phyloP scores from a whole-genome alignment of 2,888 invertebrate species.

The Sthenelais limicola region DNA sequence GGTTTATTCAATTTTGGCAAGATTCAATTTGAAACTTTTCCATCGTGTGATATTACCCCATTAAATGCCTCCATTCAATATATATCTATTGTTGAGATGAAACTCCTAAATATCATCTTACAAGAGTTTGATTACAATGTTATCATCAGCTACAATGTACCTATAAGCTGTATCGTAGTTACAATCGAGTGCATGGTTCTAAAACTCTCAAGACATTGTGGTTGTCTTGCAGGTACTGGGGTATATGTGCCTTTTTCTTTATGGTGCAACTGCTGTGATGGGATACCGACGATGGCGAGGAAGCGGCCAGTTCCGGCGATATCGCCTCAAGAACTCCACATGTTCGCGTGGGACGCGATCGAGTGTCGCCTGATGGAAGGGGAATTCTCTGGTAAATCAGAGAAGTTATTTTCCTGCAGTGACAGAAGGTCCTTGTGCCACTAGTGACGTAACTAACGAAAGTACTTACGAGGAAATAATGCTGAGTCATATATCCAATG shows the following conservation, averaged over 20 bases:
- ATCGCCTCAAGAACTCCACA: constrained; percentile 42
- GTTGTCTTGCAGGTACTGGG: constrained; percentile 58
- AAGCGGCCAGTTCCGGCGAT: constrained; percentile 42
- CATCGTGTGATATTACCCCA: no score
- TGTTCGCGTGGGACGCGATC: constrained; percentile 13
- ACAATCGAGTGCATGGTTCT: no score
- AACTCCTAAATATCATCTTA: no score
- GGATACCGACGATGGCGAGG: constrained; percentile 59
- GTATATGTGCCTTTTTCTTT: constrained; percentile 60
- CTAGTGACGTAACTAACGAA: neutral
- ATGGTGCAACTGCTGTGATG: constrained; percentile 56
- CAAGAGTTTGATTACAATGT: no score
- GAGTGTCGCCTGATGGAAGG: constrained; percentile 37
- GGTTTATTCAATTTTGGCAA: no score
- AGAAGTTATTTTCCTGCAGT: neutral
- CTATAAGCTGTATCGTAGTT: no score
- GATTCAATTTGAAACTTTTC: no score
- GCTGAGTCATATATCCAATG: constrained; percentile 29
- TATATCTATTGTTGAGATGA: no score
- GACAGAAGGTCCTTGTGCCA: neutral
- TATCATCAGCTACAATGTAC: no score
- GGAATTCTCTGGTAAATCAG: neutral
- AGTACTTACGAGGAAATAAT: constrained; percentile 17
- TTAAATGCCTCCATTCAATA: no score
- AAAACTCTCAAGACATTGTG: no score